phyloP scores from a whole-genome alignment of 64 coral and sea anemone genomes.

The Stylophora pistillata region DNA sequence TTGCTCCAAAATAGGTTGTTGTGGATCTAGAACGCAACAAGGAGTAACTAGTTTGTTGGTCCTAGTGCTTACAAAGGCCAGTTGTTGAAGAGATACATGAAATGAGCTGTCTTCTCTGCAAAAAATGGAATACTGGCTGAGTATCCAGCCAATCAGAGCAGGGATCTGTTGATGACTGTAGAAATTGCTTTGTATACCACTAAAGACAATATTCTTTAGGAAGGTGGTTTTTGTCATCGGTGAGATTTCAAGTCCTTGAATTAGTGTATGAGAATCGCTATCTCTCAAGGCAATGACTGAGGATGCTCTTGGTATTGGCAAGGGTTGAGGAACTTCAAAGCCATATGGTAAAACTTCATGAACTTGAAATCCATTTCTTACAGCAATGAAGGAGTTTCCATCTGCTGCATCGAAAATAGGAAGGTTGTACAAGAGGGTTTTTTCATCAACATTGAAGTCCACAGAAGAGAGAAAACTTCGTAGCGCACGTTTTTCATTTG shows the following conservation, averaged over 20 bases:
- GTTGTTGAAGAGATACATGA: constrained; percentile 9
- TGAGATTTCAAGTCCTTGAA: constrained; percentile 19
- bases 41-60: constrained; percentile 18
- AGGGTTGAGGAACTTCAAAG: constrained; percentile 7
- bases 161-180: constrained; percentile 51
- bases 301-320: constrained; percentile 40
- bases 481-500: constrained; percentile 57
- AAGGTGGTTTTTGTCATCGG: constrained; percentile 39
- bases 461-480: constrained; percentile 43
- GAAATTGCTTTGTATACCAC: not conserved
- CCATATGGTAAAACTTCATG: constrained; percentile 45
- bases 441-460: constrained; percentile 16
- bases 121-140: constrained; percentile 48
- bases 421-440: not conserved
- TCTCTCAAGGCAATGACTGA: constrained; percentile 39
- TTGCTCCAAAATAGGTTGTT: constrained; percentile 10
- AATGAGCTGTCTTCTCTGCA: constrained; percentile 20
- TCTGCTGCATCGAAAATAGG: constrained; percentile 56
- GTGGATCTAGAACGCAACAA: constrained; percentile 70
- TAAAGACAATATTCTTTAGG: constrained; percentile 41
- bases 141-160: constrained; percentile 66
- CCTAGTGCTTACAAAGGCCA: constrained; percentile 63
- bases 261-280: constrained; percentile 21
- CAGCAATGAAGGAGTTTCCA: constrained; percentile 21
- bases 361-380: constrained; percentile 5